A percentile compares a stretch with the other conserved stretches of the same genome.
Conservation (phyloP, 2,113 vertebrate species). For the Menidia beryllina region DNA sequence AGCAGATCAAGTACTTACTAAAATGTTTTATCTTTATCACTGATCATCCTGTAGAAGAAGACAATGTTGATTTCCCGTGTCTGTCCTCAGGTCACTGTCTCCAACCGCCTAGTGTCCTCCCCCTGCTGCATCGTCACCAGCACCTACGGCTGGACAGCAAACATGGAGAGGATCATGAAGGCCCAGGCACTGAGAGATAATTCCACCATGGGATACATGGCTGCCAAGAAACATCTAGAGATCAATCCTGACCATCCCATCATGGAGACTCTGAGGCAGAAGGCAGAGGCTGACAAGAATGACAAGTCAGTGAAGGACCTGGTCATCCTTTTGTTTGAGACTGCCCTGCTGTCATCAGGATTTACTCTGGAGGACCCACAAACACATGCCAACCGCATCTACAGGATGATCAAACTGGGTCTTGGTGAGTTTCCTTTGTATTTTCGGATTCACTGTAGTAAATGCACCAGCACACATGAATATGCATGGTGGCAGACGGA, state of each 20-base stretch:
- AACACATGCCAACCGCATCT: constrained; percentile 87
- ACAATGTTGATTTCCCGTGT: background rate
- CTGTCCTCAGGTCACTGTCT: constrained; percentile 80
- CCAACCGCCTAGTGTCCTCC: constrained; percentile 84
- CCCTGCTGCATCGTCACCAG: constrained; percentile 88
- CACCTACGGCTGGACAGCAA: constrained; percentile 87
- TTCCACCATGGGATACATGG: constrained; percentile 88
- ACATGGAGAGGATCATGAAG: constrained; percentile 90
- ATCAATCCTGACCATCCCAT: constrained; percentile 85
- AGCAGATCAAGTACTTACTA: constrained; percentile 17
- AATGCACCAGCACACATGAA: background rate
- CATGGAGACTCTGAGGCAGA: constrained; percentile 82
- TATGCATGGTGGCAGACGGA: background rate
- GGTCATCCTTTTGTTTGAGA: constrained; percentile 86
- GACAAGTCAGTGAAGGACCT: constrained; percentile 87
- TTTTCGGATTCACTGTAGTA: background rate
- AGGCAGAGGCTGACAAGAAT: constrained; percentile 85
- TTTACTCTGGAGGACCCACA: constrained; percentile 86
- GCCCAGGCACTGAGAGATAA: constrained; percentile 85
- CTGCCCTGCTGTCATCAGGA: constrained; percentile 83
- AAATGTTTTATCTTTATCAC: background rate
- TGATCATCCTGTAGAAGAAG: background rate
- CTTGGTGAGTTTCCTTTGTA: constrained; percentile 71
- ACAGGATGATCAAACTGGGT: constrained; percentile 88
- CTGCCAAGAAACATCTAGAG: constrained; percentile 86